Evolutionary conservation across 1,140 invertebrate species (phyloP), one percentile per base, ranked within the genome.

Genomic region (Hypothenemus hampei): DNA sequence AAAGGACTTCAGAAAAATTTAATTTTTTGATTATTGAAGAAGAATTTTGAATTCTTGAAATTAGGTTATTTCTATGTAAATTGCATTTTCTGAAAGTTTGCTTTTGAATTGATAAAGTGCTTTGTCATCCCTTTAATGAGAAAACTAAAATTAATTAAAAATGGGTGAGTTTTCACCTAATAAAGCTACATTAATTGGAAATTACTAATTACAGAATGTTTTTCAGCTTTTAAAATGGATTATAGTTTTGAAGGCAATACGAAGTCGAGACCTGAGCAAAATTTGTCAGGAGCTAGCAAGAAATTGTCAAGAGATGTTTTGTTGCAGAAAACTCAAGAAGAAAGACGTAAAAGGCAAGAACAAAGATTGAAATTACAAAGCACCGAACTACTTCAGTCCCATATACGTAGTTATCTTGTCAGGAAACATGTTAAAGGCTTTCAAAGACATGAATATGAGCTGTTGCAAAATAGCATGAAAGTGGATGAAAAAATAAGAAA

Each of bases 201-300:
- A 2, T 11, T 31, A 31, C 26, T 31, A 13, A 31, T 31, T 31
- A 1, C 10, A 1, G 16, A 39, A 2, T 43, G 11, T 3, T 35
- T 54, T 47, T 16, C 24, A 65, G 65, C 69, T 31, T 71, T 66
- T 51, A 71, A 69, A 56, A 63, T 72, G 60, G 77, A 77, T 81
- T 89, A 89, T 72, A 89, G 85, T 69, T 97, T 97, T 73, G 92
- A 97, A 69, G 94, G 94, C 39, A 87, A 96, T 68, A 92, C 89
- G 71, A 81, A 88, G 55, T 78, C 87, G 37, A 85, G 82, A 69
- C 94, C 94, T 1, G 81, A 91, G 58, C 92, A 96, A 75, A 93
- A 90, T 75, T 77, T 96, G 60, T 83, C 89, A 37, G 94, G 94
- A 33, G 86, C 88, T 4, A 91, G 88, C 73, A 84, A 71, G 75